Evolutionary conservation across 2,113 vertebrate species (phyloP), one percentile per base, ranked within the genome.

Genomic region (Elanus axillaris): DNA sequence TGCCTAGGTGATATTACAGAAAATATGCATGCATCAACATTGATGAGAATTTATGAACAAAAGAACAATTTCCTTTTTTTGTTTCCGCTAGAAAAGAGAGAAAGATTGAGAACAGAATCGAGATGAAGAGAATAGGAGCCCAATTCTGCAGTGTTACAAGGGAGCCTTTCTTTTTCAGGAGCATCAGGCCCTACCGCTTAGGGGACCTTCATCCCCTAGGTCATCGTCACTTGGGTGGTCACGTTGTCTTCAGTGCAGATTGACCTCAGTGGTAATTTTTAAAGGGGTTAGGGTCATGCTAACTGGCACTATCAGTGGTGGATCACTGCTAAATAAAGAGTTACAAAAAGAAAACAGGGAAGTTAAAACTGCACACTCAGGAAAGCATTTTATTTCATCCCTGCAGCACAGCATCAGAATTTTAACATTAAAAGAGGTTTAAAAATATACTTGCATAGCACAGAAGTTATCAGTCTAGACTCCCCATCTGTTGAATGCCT

Each of bases 401-500:
- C 74, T 34, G 34, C 17, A 83, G 50, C 63, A 34, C 50, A 80
- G 26, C 25, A 59, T 63, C n/a, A 88, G 53, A 84, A 66, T 91
- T 91, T 45, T 76, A 91, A 76, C 36, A 34, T 36, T 82, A 73
- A 63, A 95, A 19, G 48, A 89, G 15, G 13, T 83, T 85, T 95
- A 93, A 96, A 96, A 96, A 88, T 91, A 74, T 23, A 48, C 71
- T 91, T 88, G 66, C 42, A 82, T 88, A 62, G 27, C 66, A 93
- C 59, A 87, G 69, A 86, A 96, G 45, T 90, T 93, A 47, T 9
- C 77, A 76, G 69, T 95, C 91, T 80, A 73, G 87, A 83, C 89
- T 91, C 38, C 40, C 42, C 77, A 94, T 96, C 91, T 96, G 89
- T 86, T 96, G 91, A 96, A 88, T 77, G 74, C 71, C 45, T 94